These are phyloP conservation scores for Phaethon lepturus DNA, from an alignment of 2,113 vertebrate species.

Conservation along the genomic window DNA sequence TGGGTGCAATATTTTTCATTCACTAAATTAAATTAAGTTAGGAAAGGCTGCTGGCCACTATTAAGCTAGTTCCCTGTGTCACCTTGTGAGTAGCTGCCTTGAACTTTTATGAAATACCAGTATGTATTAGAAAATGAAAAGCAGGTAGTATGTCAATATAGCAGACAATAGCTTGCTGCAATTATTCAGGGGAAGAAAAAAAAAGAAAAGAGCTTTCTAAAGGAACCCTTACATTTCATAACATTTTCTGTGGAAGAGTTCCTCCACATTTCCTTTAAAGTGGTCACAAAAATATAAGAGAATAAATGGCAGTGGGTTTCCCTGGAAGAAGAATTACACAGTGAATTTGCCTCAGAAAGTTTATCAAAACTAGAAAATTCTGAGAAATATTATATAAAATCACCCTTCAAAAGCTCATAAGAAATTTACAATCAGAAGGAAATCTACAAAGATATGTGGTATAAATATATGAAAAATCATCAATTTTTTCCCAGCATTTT, in stretches of 20 bases:
- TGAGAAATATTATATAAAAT: background rate
- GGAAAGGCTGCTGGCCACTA: background rate
- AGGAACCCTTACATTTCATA: background rate
- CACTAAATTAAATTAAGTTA: background rate
- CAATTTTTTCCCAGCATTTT: background rate
- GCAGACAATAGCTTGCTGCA: background rate
- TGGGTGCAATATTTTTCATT: background rate
- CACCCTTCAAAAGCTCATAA: background rate
- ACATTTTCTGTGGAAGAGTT: background rate
- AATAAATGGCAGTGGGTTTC: background rate
- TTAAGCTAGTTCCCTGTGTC: background rate
- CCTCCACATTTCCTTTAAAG: background rate
- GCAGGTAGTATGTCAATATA: background rate
- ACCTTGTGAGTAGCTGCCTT: background rate
- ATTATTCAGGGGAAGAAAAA: background rate
- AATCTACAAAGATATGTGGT: background rate
- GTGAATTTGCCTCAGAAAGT: background rate
- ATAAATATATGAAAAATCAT: background rate
- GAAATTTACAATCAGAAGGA: background rate
- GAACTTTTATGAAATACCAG: background rate
- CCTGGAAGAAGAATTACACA: background rate
- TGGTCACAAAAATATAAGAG: background rate
- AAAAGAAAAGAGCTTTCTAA: background rate
- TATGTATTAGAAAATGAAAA: background rate
- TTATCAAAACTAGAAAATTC: background rate